phyloP scores from a whole-genome alignment of 2,113 vertebrate species.

The Quiscalus mexicanus region DNA sequence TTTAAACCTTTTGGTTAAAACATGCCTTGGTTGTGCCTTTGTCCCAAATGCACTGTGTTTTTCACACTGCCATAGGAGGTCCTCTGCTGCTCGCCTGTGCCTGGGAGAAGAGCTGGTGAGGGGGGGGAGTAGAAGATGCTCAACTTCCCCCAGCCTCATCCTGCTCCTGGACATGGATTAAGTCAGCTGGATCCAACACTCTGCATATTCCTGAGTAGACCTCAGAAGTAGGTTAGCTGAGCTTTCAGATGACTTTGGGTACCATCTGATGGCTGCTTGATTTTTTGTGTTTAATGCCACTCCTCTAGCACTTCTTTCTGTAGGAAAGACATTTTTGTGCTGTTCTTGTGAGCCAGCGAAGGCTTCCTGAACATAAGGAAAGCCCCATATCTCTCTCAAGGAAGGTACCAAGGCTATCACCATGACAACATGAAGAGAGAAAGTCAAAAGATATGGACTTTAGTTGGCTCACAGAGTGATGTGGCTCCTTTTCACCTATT shows the following conservation, averaged over 20 bases:
- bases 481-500: no score
- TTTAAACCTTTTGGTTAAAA: background rate
- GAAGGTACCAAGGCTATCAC: no score
- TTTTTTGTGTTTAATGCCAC: background rate
- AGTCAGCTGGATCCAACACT: background rate
- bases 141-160: rapidly evolving
- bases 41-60: rapidly evolving
- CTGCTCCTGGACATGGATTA: background rate
- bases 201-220: background rate
- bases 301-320: background rate
- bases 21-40: background rate
- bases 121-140: rapidly evolving
- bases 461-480: no score
- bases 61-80: rapidly evolving
- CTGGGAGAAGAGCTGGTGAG: background rate
- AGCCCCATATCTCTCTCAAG: no score
- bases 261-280: background rate
- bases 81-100: background rate
- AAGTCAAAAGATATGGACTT: no score
- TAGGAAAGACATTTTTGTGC: no score
- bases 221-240: background rate
- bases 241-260: background rate
- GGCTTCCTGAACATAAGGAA: no score
- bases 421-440: no score
- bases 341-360: no score